A percentile compares a stretch with the other conserved stretches of the same genome.
Conservation (phyloP, 2,797 vertebrate genomes). For the Luscinia luscinia region DNA sequence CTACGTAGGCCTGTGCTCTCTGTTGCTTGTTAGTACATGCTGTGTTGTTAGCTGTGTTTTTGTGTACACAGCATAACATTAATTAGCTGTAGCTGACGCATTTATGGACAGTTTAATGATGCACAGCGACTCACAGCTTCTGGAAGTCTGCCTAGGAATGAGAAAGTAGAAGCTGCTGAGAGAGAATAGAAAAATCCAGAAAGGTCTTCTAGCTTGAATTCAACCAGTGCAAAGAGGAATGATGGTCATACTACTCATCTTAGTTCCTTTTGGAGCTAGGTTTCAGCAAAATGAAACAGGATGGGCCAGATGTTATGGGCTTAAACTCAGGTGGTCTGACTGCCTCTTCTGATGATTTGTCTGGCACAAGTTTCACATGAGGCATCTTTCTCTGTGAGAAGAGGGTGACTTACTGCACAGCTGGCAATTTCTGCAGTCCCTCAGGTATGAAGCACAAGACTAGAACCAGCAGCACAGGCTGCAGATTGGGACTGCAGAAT, state of each 20-base stretch:
- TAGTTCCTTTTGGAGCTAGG: neutral
- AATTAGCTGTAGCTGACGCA: slow-evolving; percentile 42
- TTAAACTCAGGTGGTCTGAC: neutral
- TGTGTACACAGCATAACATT: neutral
- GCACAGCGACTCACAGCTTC: neutral
- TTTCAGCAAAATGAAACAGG: neutral
- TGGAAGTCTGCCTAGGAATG: neutral
- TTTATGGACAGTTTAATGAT: slow-evolving; percentile 19
- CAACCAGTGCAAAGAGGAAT: neutral
- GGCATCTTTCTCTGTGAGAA: neutral
- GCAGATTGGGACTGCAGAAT: neutral
- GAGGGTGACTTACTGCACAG: neutral
- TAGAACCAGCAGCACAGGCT: neutral
- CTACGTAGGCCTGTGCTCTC: neutral
- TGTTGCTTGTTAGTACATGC: neutral
- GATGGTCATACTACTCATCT: neutral
- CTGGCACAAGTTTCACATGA: neutral
- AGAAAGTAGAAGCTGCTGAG: neutral
- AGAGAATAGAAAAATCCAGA: neutral
- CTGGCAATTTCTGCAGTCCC: neutral
- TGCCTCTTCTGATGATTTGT: neutral
- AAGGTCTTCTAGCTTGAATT: neutral
- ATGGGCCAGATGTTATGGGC: neutral
- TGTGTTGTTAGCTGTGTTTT: neutral
- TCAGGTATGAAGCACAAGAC: neutral